Percentiles rank a stretch among this genome's conserved stretches.
These are phyloP conservation scores for Todus mexicanus DNA, from an alignment of 2,797 vertebrate species.

Conservation along the genomic window DNA sequence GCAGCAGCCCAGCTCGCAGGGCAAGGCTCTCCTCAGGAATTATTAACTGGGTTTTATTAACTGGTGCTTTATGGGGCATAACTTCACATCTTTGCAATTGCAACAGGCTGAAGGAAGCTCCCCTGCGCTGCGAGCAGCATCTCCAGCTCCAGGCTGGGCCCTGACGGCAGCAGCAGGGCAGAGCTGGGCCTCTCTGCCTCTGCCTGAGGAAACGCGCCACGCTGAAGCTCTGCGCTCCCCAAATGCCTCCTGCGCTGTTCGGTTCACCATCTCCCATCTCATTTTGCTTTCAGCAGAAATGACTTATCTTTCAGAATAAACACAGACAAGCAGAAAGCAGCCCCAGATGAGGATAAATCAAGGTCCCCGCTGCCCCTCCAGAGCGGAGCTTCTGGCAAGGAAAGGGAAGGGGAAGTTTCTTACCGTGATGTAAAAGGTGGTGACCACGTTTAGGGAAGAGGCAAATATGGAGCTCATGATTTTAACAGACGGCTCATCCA, in stretches of 20 bases:
- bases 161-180: background rate
- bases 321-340: conserved; percentile 6
- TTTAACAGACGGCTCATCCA: conserved; percentile 97
- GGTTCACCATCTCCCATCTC: background rate
- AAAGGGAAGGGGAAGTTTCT: conserved; percentile 63
- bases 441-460: conserved; percentile 92
- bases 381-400: background rate
- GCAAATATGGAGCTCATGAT: conserved; percentile 98
- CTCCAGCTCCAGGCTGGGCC: background rate
- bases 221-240: background rate
- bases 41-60: conserved; percentile 5
- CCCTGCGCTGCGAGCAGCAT: background rate
- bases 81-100: background rate
- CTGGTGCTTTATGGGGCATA: background rate
- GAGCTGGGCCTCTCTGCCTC: background rate
- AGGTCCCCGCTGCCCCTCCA: background rate
- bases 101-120: background rate
- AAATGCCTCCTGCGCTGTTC: background rate
- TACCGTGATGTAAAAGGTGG: conserved; percentile 95
- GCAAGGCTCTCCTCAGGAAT: background rate
- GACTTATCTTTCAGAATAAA: background rate
- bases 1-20: background rate
- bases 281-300: background rate
- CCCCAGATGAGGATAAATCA: background rate
- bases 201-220: background rate